Base-by-base conservation (phyloP, 2,888 invertebrate species). In the Orchesella flavescens region DNA sequence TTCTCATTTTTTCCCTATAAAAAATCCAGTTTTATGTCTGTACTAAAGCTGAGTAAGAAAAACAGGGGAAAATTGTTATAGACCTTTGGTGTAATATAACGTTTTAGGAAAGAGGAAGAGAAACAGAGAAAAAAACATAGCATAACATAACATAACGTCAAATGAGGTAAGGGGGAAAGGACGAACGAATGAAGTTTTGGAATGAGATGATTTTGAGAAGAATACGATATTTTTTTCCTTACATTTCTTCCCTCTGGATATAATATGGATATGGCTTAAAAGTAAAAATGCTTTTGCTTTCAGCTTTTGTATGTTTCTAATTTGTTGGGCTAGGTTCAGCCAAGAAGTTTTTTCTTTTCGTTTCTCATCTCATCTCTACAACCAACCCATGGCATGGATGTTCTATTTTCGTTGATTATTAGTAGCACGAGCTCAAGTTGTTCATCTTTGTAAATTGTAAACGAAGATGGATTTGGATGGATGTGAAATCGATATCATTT, bases 281-380 rank as follows among this genome's bases (percentile, higher is more conserved):
- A 34, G 34, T 34, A 34, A 34, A 34, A 34, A 34, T 34, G 24
- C 15, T 34, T 65, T 53, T 53, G 15, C 53, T n/a, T 53, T 53
- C 34, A 43, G 23, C 59, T 74, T 59, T 61, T 61, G 59, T 73
- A 17, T 73, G 53, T 59, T 72, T 73, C 19, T 81, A 81, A 81
- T 81, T 81, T 81, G 81, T 81, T 81, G 81, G 81, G 81, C 73
- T 74, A 81, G 81, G 81, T 74, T 81, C 66, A 55, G 79, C 1
- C 46, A 69, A 69, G 15, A 21, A 21, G 49, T 7, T 44, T 43
- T 44, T 43, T 44, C 9, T 66, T 15, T 12, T 13, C 34, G 65
- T 59, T n/a, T 46, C 13, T 53, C 53, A 53, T 61, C 21, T 75
- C 65, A 43, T 43, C 19, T 75, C 53, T 66, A 7, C 34, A 17